A percentile compares a stretch with the other conserved stretches of the same genome.
phyloP scores from a whole-genome alignment of 2,797 vertebrate species.

The Phataginus tricuspis region DNA sequence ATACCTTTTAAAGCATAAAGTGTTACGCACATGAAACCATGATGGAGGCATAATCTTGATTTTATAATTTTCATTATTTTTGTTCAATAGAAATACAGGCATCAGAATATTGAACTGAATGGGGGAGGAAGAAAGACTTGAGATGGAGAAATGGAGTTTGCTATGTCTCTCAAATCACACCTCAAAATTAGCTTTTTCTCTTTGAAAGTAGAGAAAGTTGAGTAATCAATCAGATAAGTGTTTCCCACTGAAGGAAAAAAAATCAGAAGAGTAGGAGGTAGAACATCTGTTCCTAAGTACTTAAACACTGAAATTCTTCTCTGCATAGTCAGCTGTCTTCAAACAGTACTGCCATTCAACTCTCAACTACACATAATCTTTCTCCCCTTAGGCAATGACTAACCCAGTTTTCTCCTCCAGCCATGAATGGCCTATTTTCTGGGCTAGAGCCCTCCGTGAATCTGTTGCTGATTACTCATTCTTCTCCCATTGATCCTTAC shows the following conservation, averaged over 20 bases:
- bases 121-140: neutral
- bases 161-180: neutral
- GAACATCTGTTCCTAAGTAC: neutral
- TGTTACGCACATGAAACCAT: neutral
- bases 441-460: neutral
- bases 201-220: neutral
- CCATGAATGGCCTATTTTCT: neutral
- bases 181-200: neutral
- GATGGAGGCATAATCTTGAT: neutral
- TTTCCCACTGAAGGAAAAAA: neutral
- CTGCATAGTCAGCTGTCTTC: neutral
- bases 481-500: neutral
- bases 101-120: neutral
- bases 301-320: neutral
- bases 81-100: neutral
- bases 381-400: neutral
- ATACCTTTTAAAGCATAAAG: neutral
- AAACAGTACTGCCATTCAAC: neutral
- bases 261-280: neutral
- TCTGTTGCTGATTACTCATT: neutral
- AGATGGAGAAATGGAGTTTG: neutral
- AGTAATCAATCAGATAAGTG: neutral
- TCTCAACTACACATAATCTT: neutral
- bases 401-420: neutral
- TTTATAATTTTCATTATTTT: constrained; percentile 9